phyloP scores from a whole-genome alignment of 2,797 vertebrate species.

The Sebastes elongatus region DNA sequence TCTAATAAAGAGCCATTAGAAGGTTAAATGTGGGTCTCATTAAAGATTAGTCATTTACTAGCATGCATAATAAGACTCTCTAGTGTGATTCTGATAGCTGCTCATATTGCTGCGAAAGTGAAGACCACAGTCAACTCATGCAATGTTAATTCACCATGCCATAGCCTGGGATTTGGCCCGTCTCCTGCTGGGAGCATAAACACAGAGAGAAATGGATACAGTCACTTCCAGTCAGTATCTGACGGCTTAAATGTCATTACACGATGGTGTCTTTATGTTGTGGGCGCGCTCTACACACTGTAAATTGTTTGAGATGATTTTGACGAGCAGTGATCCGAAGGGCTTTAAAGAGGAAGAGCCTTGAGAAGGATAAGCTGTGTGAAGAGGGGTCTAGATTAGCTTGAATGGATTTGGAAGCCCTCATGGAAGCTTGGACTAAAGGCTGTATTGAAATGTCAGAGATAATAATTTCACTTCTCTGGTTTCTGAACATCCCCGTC shows the following conservation, averaged over 20 bases:
- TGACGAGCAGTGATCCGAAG: slow-evolving; percentile 62
- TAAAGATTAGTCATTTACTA: slow-evolving; percentile 81
- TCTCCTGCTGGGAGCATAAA: slow-evolving; percentile 69
- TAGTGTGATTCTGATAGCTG: slow-evolving; percentile 72
- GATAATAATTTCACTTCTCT: slow-evolving; percentile 68
- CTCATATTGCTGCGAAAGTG: slow-evolving; percentile 60
- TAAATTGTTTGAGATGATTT: slow-evolving; percentile 70
- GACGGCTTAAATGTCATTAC: slow-evolving; percentile 72
- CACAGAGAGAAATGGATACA: slow-evolving; percentile 54
- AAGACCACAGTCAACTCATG: slow-evolving; percentile 50
- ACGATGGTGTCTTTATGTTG: slow-evolving; percentile 57
- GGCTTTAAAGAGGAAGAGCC: slow-evolving; percentile 66
- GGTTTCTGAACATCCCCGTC: slow-evolving; percentile 39
- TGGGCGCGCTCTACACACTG: slow-evolving; percentile 39
- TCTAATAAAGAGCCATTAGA: slow-evolving; percentile 80
- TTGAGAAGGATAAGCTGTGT: slow-evolving; percentile 66
- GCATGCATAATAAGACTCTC: slow-evolving; percentile 73
- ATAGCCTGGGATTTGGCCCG: slow-evolving; percentile 52
- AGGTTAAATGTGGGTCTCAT: slow-evolving; percentile 81
- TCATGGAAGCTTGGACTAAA: slow-evolving; percentile 57
- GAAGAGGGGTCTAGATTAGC: slow-evolving; percentile 68
- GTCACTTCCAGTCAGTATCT: slow-evolving; percentile 57
- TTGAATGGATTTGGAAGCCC: slow-evolving; percentile 65
- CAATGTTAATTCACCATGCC: slow-evolving; percentile 59
- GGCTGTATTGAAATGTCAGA: slow-evolving; percentile 73